Evolutionary conservation across 2,797 vertebrate species (phyloP).

Genomic region (Danio choprae): DNA sequence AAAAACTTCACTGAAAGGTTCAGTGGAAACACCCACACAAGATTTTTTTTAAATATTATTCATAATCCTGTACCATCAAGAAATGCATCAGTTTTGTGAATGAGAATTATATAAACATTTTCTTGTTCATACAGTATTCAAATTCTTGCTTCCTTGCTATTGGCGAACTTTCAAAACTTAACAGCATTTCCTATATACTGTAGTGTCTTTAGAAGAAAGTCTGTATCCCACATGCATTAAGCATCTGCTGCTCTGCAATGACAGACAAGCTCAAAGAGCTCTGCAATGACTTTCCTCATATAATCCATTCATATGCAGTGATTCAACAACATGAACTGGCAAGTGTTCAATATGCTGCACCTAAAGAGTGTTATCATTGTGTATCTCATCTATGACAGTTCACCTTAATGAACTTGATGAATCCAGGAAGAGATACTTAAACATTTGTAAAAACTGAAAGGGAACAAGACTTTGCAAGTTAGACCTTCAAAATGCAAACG

Average conservation of each 20-base stretch:
- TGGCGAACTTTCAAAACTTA: background rate
- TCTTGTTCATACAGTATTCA: background rate
- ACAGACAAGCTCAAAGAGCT: background rate
- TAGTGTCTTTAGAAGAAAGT: background rate
- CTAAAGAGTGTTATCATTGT: background rate
- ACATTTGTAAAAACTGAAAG: no score
- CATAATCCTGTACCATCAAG: background rate
- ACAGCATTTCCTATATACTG: background rate
- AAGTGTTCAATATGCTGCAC: background rate
- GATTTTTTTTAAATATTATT: background rate
- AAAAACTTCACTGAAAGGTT: background rate
- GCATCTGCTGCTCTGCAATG: background rate
- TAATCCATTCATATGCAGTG: background rate
- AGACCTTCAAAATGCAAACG: no score
- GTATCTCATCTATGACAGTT: background rate
- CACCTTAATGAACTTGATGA: no score
- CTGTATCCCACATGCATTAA: background rate
- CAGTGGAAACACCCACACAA: no score
- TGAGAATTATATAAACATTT: background rate
- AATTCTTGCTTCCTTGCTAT: background rate
- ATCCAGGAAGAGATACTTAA: no score
- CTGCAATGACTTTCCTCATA: slow-evolving; percentile 1
- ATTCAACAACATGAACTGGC: background rate
- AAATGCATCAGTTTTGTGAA: background rate
- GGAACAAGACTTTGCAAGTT: no score